Conservation (phyloP, 2,797 vertebrate species). For the Botia almorhae region DNA sequence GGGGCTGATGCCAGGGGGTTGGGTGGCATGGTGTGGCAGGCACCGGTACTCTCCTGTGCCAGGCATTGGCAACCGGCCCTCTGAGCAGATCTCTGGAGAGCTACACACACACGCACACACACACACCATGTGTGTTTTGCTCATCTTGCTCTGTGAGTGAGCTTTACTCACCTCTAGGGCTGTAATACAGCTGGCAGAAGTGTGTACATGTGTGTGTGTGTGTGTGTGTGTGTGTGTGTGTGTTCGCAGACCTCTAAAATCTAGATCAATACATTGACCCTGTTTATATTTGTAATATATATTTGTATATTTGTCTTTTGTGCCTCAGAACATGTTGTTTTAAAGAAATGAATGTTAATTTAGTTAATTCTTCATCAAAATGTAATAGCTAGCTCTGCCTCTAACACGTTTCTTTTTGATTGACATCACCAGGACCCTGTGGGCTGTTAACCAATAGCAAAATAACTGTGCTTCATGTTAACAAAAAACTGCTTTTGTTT, state of each 20-base stretch:
- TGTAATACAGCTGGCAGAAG: constrained; percentile 22
- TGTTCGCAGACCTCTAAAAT: constrained; percentile 1
- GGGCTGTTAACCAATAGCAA: neutral
- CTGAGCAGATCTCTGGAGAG: constrained; percentile 41
- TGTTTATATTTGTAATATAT: no score
- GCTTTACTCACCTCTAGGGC: constrained; percentile 27
- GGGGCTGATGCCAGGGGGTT: constrained; percentile 51
- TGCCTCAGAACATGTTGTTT: neutral
- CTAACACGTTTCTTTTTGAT: neutral
- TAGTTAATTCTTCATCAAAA: neutral
- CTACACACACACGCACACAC: constrained; percentile 21
- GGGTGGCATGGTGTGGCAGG: constrained; percentile 36
- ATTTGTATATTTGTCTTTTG: no score
- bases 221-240: neutral
- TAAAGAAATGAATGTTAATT: neutral
- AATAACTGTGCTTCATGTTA: neutral
- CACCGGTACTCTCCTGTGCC: constrained; percentile 58
- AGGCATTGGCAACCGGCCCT: constrained; percentile 74
- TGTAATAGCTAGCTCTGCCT: neutral
- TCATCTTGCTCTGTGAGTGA: neutral
- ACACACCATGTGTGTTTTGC: neutral
- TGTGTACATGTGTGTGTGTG: constrained; percentile 11
- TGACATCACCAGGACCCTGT: neutral
- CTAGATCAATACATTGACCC: no score
- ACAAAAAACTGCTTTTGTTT: no score